Base-by-base conservation (phyloP, 2,797 vertebrate genomes). In the Thunnus albacares region DNA sequence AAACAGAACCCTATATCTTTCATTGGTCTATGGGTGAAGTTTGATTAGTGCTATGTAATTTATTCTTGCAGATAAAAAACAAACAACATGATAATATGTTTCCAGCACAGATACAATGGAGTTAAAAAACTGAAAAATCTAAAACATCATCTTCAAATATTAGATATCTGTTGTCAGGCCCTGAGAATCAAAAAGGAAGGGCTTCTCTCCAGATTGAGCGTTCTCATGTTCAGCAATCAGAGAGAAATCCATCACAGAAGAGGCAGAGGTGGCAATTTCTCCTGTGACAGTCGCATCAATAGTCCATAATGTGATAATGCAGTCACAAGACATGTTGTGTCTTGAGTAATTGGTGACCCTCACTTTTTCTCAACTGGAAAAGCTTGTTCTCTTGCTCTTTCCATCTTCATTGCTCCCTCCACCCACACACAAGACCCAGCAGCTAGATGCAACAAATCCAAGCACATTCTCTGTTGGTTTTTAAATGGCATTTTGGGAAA, bases 221-320 rank as follows among this genome's bases (percentile, higher is more conserved):
- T 65, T 85, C 71, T 60, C 57, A 80, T 79, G 70, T 82, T 80
- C 2, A n/a, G 77, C 63, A 83, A 77, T 85, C 62, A 68, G 43
- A 38, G 52, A 82, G 38, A 74, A 83, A 86, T 79, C 69, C 68
- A 91, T 86, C 81, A 74, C 49, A 24, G 58, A 70, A 61, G 43
- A 59, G 52, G 72, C 70, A 57, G 55, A 82, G 71, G 79, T 57
- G 52, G 28, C 67, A 83, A 67, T 81, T 86, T 90, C 80, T 77
- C 71, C 66, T 66, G 73, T 80, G 81, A 83, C 71, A 77, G 62
- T 63, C 68, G 35, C 81, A 83, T 77, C 73, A 83, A 59, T 65
- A 79, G 83, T 76, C 71, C 70, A 86, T 90, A 81, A 88, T 83
- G 68, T 58, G 64, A 84, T 80, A 83, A 81, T 79, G 71, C 81